These are phyloP conservation scores for Lacanobia oleracea DNA, from an alignment of 2,888 invertebrate genomes.

Conservation along the genomic window DNA sequence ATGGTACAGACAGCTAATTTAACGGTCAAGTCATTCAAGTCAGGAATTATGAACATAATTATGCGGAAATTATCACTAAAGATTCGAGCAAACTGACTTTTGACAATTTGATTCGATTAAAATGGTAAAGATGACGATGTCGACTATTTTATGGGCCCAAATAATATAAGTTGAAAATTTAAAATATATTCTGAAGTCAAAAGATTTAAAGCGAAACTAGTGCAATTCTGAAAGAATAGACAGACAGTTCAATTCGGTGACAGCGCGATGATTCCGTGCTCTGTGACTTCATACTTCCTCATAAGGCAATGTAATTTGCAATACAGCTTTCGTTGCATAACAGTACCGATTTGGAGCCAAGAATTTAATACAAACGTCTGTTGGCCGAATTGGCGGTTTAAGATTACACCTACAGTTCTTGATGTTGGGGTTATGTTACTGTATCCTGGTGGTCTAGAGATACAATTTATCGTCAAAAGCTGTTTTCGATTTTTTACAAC, in stretches of 20 bases:
- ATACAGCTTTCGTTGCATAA: slow-evolving; percentile 52
- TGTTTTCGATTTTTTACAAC: neutral
- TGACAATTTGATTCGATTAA: too few species aligned
- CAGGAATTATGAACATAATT: too few species aligned
- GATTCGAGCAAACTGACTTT: too few species aligned
- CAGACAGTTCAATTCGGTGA: neutral
- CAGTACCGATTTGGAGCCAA: slow-evolving; percentile 42
- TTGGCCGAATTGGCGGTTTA: slow-evolving; percentile 45
- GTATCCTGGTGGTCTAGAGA: neutral
- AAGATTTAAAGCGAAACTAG: too few species aligned
- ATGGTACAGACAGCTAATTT: too few species aligned
- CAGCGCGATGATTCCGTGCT: neutral
- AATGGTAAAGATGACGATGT: too few species aligned
- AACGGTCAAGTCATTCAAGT: too few species aligned
- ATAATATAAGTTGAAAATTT: too few species aligned
- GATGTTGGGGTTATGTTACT: slow-evolving; percentile 1
- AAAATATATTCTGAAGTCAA: too few species aligned
- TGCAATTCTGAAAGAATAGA: too few species aligned
- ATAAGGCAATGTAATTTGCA: slow-evolving; percentile 48
- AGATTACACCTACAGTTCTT: slow-evolving; percentile 15
- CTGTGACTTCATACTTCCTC: slow-evolving; percentile 11
- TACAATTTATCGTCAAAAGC: neutral
- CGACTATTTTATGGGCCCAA: too few species aligned
- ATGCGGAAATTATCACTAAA: too few species aligned
- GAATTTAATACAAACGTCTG: slow-evolving; percentile 46